Percentiles rank a stretch among this genome's conserved stretches.
Conservation (phyloP, 2,113 vertebrate genomes). For the Pagrus major region DNA sequence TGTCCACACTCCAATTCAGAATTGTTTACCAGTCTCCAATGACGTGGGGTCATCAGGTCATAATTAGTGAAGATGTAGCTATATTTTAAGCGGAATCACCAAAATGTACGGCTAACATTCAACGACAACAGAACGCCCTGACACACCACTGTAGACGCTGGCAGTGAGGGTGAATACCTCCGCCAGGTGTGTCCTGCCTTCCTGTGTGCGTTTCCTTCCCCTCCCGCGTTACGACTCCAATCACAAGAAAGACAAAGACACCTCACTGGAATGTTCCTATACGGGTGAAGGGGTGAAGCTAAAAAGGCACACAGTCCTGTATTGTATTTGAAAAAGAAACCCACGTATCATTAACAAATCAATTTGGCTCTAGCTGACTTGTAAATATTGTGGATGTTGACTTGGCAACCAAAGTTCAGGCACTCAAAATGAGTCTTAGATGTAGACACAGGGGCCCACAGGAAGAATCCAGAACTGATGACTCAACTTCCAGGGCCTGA, state of each 20-base stretch:
- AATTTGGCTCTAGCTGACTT: conserved; percentile 26
- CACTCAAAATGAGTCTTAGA: conserved; percentile 28
- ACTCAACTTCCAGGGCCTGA: conserved; percentile 53
- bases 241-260: conserved; percentile 14
- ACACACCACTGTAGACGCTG: conserved; percentile 24
- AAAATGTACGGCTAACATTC: conserved; percentile 8
- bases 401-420: conserved; percentile 53
- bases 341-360: conserved; percentile 29
- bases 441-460: conserved; percentile 37
- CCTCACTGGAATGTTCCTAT: conserved; percentile 20
- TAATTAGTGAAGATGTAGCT: background rate
- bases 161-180: conserved; percentile 53
- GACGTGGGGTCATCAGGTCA: background rate
- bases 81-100: background rate
- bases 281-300: background rate
- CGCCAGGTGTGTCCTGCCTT: conserved; percentile 59
- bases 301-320: conserved; percentile 10
- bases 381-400: conserved; percentile 56
- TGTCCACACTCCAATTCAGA: background rate
- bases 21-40: background rate
- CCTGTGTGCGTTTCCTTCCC: conserved; percentile 14
- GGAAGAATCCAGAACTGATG: conserved; percentile 57
- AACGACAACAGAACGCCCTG: background rate
- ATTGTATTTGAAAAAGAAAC: conserved; percentile 24
- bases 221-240: conserved; percentile 8